These are phyloP conservation scores for Colinus virginianus DNA, from an alignment of 2,113 vertebrate genomes.

Conservation along the genomic window DNA sequence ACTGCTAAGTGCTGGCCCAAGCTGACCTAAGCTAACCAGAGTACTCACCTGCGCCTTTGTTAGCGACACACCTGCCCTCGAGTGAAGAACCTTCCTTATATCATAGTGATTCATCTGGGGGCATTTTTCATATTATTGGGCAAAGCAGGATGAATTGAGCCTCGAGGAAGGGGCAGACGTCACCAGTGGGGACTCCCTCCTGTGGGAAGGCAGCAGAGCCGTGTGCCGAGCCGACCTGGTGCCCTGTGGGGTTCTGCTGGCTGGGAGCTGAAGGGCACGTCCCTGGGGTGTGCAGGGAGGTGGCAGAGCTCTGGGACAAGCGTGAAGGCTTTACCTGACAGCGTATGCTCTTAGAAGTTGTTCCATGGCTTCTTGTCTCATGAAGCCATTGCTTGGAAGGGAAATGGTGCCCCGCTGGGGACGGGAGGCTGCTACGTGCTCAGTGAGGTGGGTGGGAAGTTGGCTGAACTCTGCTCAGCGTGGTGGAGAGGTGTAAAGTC, in stretches of 20 bases:
- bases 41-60: neutral
- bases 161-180: neutral
- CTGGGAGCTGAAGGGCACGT: too few species aligned
- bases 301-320: neutral
- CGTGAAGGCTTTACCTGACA: neutral
- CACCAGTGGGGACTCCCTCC: neutral
- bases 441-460: neutral
- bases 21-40: too few species aligned
- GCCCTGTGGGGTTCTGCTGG: too few species aligned
- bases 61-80: neutral
- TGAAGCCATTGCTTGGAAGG: neutral
- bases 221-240: neutral
- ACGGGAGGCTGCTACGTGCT: neutral
- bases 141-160: neutral
- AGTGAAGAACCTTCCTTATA: neutral
- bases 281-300: neutral
- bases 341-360: neutral
- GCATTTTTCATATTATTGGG: neutral
- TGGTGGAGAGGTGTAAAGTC: neutral
- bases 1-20: neutral
- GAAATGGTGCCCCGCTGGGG: rapidly evolving
- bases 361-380: neutral
- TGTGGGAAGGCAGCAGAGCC: neutral
- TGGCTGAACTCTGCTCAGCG: neutral
- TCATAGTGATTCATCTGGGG: neutral